Conservation (phyloP, 2,797 vertebrate species). For the Channa striata region DNA sequence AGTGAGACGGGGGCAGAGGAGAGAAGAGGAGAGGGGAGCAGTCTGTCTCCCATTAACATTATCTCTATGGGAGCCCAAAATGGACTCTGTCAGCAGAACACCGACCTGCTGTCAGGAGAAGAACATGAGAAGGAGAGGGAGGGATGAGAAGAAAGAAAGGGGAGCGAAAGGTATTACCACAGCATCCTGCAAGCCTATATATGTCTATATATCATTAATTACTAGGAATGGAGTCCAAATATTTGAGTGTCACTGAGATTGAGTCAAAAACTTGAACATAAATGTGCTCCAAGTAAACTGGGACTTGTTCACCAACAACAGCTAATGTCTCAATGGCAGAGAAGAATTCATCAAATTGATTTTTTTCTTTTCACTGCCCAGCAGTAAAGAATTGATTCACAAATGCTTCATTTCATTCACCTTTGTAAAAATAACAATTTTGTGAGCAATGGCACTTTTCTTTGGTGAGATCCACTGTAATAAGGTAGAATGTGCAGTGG, state of each 20-base stretch:
- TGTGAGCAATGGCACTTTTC: slow-evolving; percentile 37
- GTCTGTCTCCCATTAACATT: slow-evolving; percentile 73
- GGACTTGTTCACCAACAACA: slow-evolving; percentile 10
- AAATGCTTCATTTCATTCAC: slow-evolving; percentile 35
- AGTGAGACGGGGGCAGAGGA: neutral
- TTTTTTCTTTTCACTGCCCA: slow-evolving; percentile 4
- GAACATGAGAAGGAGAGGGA: slow-evolving; percentile 54
- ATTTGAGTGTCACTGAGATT: slow-evolving; percentile 28
- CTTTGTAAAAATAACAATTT: slow-evolving; percentile 48
- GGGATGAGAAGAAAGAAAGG: slow-evolving; percentile 35
- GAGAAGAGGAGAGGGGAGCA: slow-evolving; percentile 34
- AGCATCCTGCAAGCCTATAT: slow-evolving; percentile 29
- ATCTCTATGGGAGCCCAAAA: slow-evolving; percentile 70
- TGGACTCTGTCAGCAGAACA: slow-evolving; percentile 72
- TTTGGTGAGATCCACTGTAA: slow-evolving; percentile 11
- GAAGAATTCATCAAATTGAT: slow-evolving; percentile 15
- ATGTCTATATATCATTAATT: slow-evolving; percentile 57
- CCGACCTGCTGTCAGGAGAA: slow-evolving; percentile 59
- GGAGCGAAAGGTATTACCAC: slow-evolving; percentile 42
- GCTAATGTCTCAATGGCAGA: slow-evolving; percentile 6
- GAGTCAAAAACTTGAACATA: slow-evolving; percentile 1
- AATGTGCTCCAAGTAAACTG: neutral
- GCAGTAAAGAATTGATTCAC: slow-evolving; percentile 30
- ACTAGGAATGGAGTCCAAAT: slow-evolving; percentile 46
- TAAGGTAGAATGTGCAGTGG: slow-evolving; percentile 36